A percentile compares a stretch with the other conserved stretches of the same genome.
phyloP scores from a whole-genome alignment of 2,113 vertebrate species.

The Illadopsis cleaveri region DNA sequence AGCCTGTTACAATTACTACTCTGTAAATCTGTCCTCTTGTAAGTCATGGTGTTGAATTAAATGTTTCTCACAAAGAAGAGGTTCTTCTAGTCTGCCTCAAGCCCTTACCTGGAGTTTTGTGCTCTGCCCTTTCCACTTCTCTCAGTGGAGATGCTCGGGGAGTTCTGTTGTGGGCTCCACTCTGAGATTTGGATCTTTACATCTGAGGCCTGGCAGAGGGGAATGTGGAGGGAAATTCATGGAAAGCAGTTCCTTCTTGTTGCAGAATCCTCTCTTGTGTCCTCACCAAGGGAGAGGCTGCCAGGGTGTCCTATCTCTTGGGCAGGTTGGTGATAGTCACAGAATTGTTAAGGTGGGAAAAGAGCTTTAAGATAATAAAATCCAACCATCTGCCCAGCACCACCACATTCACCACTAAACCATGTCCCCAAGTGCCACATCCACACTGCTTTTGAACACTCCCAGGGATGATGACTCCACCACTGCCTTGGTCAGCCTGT shows the following conservation, averaged over 20 bases:
- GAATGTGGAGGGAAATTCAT: not conserved
- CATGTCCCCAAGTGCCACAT: not conserved
- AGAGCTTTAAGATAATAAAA: not conserved
- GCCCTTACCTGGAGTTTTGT: not conserved
- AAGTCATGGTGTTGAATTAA: conserved; percentile 63
- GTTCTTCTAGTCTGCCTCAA: not conserved
- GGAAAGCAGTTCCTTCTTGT: not conserved
- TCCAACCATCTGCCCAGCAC: not conserved
- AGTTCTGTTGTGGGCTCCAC: not conserved
- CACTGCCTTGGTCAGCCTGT: not conserved
- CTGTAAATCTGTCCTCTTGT: conserved; percentile 56
- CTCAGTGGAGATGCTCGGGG: not conserved
- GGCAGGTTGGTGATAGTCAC: not conserved
- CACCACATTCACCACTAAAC: too few relatives aligned
- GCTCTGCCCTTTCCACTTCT: not conserved
- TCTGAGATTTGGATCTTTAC: not conserved
- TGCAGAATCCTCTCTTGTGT: not conserved
- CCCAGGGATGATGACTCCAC: not conserved
- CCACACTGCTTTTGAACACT: not conserved
- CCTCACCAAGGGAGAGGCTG: not conserved
- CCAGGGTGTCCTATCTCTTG: not conserved
- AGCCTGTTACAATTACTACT: conserved; percentile 25
- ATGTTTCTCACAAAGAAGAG: conserved; percentile 46
- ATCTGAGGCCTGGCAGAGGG: not conserved
- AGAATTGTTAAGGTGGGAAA: not conserved